A percentile compares a stretch with the other conserved stretches of the same genome.
These are phyloP conservation scores for Myotis daubentonii DNA, from an alignment of 2,797 vertebrate species.

Conservation along the genomic window DNA sequence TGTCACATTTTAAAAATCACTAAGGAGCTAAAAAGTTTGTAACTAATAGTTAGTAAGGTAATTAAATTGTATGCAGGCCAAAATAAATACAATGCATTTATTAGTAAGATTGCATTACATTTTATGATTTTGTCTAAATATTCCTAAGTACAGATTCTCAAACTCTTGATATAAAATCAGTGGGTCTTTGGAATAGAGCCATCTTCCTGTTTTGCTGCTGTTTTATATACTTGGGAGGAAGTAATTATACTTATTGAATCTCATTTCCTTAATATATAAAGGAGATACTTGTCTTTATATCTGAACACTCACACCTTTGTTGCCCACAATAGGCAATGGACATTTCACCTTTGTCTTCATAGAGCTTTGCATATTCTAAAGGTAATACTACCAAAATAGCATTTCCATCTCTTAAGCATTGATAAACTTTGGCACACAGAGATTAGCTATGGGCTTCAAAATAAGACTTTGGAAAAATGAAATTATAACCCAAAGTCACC, in stretches of 20 bases:
- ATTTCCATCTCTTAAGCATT: neutral
- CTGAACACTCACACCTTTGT: neutral
- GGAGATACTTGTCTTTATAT: neutral
- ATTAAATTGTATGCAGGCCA: neutral
- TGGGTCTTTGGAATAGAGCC: neutral
- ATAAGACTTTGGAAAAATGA: neutral
- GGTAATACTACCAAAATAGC: neutral
- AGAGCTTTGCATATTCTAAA: neutral
- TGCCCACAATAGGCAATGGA: neutral
- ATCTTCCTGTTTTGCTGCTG: neutral
- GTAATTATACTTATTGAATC: neutral
- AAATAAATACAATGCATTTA: conserved; percentile 19
- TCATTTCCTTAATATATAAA: neutral
- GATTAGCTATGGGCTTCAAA: neutral
- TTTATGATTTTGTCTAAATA: neutral
- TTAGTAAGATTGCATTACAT: neutral
- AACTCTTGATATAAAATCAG: neutral
- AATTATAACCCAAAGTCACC: neutral
- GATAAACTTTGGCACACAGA: neutral
- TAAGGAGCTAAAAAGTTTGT: neutral
- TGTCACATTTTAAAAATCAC: conserved; percentile 59
- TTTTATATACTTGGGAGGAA: neutral
- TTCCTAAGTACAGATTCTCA: neutral
- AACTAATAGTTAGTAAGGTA: neutral
- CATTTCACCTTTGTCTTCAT: neutral